Conservation (phyloP, 2,113 vertebrate genomes). For the Calidris pygmaea region DNA sequence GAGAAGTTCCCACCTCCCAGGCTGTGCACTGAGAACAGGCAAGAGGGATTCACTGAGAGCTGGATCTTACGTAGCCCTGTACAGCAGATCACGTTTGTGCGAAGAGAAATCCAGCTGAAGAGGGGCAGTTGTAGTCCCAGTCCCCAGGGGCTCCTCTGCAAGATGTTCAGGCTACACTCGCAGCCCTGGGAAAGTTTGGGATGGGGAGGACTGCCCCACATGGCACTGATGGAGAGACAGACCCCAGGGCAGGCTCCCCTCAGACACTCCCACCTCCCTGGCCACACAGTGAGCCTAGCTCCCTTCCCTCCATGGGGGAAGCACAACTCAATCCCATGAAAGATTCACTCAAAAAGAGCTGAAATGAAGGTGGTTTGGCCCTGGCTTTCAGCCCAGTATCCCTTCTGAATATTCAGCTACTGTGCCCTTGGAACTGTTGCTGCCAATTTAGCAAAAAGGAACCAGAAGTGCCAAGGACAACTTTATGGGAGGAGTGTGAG, state of each 20-base stretch:
- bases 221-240: neutral
- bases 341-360: neutral
- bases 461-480: neutral
- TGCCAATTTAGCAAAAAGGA: neutral
- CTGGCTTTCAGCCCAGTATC: neutral
- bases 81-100: neutral
- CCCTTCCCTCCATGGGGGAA: neutral
- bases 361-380: neutral
- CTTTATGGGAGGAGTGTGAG: no score
- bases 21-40: neutral
- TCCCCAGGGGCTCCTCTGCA: neutral
- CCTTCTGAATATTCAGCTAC: neutral
- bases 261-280: neutral
- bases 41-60: neutral
- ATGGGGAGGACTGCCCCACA: fast-evolving
- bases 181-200: neutral
- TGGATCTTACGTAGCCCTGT: fast-evolving
- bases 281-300: neutral
- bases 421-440: neutral
- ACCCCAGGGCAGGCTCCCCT: neutral
- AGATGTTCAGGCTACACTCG: neutral
- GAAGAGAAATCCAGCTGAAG: neutral
- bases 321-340: neutral
- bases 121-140: neutral
- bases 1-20: neutral